Conservation (phyloP, 2,797 vertebrate species). For the Sphenopsis melanotis region DNA sequence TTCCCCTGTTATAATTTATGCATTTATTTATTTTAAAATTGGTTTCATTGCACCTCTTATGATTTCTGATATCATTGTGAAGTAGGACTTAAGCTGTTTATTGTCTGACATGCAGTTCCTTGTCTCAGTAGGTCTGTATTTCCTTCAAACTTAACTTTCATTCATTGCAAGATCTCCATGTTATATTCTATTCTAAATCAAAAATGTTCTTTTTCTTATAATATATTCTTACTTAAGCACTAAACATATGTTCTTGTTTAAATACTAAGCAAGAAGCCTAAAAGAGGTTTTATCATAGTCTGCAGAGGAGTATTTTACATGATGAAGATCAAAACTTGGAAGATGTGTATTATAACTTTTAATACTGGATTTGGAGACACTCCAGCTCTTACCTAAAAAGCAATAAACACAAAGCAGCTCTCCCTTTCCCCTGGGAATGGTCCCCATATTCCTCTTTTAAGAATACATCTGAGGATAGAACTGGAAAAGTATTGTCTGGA, state of each 20-base stretch:
- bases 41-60: neutral
- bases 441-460: neutral
- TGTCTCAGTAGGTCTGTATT: neutral
- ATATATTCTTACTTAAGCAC: neutral
- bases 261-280: neutral
- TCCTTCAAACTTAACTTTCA: neutral
- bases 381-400: neutral
- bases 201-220: neutral
- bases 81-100: neutral
- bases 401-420: neutral
- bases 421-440: neutral
- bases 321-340: neutral
- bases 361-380: neutral
- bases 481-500: neutral
- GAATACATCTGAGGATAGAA: neutral
- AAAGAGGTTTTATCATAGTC: neutral
- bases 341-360: neutral
- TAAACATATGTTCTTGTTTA: neutral
- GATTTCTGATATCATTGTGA: neutral
- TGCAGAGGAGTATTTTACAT: neutral
- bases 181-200: neutral
- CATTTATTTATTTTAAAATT: neutral
- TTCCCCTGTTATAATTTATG: neutral
- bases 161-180: neutral
- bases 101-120: neutral